Evolutionary conservation across 2,797 vertebrate species (phyloP).

Genomic region (Hephaestus fuliginosus): DNA sequence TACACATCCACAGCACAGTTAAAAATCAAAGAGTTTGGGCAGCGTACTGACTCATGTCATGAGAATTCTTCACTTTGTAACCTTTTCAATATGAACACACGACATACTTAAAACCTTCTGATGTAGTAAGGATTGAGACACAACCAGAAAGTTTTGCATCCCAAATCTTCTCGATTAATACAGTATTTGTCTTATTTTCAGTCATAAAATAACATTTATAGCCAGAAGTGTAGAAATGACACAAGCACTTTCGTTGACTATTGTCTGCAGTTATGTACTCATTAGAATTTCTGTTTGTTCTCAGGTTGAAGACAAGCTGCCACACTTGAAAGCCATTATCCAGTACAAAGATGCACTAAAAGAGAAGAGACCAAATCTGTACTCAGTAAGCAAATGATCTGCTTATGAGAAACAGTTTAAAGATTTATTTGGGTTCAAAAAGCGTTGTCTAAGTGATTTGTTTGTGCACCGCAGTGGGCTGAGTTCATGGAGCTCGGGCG

Average conservation of each 20-base stretch:
- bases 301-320: constrained; percentile 88
- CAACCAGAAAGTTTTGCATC: not conserved
- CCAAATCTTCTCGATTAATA: not conserved
- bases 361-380: constrained; percentile 90
- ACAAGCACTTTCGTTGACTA: not conserved
- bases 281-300: constrained; percentile 14
- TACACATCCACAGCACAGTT: not conserved
- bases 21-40: not conserved
- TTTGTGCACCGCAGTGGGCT: constrained; percentile 85
- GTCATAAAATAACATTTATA: not conserved
- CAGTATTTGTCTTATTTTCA: not conserved
- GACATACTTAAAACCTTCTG: not conserved
- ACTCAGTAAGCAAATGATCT: constrained; percentile 85
- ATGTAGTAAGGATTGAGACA: not conserved
- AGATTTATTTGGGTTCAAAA: not conserved
- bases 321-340: constrained; percentile 92
- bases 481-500: constrained; percentile 91
- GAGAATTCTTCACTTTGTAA: not conserved
- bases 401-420: accelerated
- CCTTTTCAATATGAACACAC: not conserved
- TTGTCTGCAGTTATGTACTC: not conserved
- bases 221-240: not conserved
- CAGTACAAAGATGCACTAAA: constrained; percentile 90
- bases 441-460: not conserved
- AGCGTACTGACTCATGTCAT: not conserved